phyloP scores from a whole-genome alignment of 2,888 invertebrate genomes.

The Coelopa pilipes region DNA sequence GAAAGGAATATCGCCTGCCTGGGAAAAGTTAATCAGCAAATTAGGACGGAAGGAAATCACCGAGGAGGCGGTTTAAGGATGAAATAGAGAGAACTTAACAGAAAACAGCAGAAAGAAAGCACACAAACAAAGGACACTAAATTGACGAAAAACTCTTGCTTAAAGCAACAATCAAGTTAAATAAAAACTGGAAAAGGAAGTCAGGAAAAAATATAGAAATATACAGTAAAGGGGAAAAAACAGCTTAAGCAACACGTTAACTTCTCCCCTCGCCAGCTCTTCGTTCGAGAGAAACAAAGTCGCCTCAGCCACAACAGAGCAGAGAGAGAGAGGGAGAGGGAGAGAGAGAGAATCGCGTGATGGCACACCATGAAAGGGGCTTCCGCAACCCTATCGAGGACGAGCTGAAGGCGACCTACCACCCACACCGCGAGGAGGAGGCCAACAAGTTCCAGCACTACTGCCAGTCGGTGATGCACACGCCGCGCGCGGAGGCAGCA shows the following conservation, averaged over 20 bases:
- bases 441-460: slow-evolving; percentile 35
- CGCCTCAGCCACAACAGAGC: no score
- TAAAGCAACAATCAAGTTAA: no score
- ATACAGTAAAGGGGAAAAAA: no score
- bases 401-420: slow-evolving; percentile 17
- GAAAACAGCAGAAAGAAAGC: no score
- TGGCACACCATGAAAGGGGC: slow-evolving; percentile 44
- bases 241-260: neutral
- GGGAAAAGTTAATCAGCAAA: no score
- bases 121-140: neutral
- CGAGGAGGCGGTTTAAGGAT: no score
- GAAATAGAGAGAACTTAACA: no score
- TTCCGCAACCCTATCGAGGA: slow-evolving; percentile 9
- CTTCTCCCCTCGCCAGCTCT: neutral
- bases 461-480: slow-evolving; percentile 25
- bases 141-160: no score
- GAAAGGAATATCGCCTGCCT: no score
- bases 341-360: slow-evolving; percentile 47
- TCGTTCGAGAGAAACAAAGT: neutral
- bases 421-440: slow-evolving; percentile 10
- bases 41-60: no score
- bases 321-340: no score
- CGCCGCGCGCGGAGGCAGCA: slow-evolving; percentile 30
- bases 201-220: neutral
- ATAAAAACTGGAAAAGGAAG: no score